These are phyloP conservation scores for Eucriotettix oculatus DNA, from an alignment of 2,888 invertebrate species.

Conservation along the genomic window DNA sequence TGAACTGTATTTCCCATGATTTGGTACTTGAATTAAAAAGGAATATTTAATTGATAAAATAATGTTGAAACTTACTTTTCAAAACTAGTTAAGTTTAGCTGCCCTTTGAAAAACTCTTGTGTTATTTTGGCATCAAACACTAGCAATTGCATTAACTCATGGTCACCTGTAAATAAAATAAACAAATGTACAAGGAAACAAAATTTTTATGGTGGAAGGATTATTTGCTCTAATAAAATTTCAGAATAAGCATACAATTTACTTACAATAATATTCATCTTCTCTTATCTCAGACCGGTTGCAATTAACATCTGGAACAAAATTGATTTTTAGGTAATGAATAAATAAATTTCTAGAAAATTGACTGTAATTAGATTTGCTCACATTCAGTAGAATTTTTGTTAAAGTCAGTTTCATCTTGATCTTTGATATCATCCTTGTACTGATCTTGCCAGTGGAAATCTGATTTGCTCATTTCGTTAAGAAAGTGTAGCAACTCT, in stretches of 20 bases:
- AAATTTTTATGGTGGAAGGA: not conserved
- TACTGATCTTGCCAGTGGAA: constrained; percentile 51
- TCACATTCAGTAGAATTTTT: not conserved
- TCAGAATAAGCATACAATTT: not conserved
- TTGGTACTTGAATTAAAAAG: too few relatives aligned
- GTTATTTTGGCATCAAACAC: constrained; percentile 78
- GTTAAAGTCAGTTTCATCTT: not conserved
- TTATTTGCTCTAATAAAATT: not conserved
- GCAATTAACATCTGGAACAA: constrained; percentile 39
- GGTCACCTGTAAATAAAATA: constrained; percentile 30
- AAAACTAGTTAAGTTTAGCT: constrained; percentile 33
- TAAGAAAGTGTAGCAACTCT: constrained; percentile 58
- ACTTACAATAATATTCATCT: constrained; percentile 60
- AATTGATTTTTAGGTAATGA: not conserved
- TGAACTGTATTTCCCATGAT: too few relatives aligned
- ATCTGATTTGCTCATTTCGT: constrained; percentile 37
- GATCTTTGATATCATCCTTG: constrained; percentile 4
- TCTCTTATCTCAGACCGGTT: constrained; percentile 41
- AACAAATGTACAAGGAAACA: too few relatives aligned
- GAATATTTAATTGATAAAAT: too few relatives aligned
- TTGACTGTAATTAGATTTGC: not conserved
- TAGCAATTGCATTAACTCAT: constrained; percentile 65
- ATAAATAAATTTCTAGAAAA: too few relatives aligned
- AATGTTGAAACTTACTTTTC: constrained; percentile 23
- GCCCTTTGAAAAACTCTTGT: constrained; percentile 25